Base-by-base conservation (phyloP, 2,888 invertebrate genomes). In the Euplagia quadripunctaria region DNA sequence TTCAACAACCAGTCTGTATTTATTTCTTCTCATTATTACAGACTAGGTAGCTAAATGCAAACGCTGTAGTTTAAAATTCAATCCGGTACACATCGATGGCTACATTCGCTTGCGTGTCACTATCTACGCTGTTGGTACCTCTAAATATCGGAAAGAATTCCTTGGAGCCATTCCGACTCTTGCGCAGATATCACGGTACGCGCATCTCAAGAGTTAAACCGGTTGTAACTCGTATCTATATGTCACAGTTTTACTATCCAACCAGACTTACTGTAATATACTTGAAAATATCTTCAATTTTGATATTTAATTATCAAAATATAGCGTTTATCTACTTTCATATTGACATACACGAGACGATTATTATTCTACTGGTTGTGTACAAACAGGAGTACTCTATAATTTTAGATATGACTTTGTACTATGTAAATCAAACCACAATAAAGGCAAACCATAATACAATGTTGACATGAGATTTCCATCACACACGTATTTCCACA, bases 221-320 rank as follows among this genome's bases (percentile, higher is more conserved):
- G 85, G 89, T 89, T 87, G 82, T 82, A 78, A 77, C 79, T 79
- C 73, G 86, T 88, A 87, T 86, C 85, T 87, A 82, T 84, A 83
- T 86, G 89, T 81, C 76, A 85, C 88, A 79, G 87, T 72, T 42
- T 58, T 71, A 82, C 63, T 79, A 31, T 14, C 68, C 63, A 80
- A 80, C 85, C 77, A 67, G 83, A 84, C 84, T 82, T 82, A 79
- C 68, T 73, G 51, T 75, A 80, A 87, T 78, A 71, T 70, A 70
- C 71, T 78, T 71, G 63, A 70, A 41, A 71, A 77, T 20, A n/a
- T 58, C 11, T 51, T 11, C 1, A 20, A 64, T 9, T 12, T 16
- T 20, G 31, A 31, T 0, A 20, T 46, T 42, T 42, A 61, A n/a
- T 71, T 31, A 5, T 43, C 0, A 74, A 0, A 49, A 9, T 74